Evolutionary conservation across 2,888 invertebrate species (phyloP), one percentile per base, ranked within the genome.

Genomic region (Oxytorus armatus): DNA sequence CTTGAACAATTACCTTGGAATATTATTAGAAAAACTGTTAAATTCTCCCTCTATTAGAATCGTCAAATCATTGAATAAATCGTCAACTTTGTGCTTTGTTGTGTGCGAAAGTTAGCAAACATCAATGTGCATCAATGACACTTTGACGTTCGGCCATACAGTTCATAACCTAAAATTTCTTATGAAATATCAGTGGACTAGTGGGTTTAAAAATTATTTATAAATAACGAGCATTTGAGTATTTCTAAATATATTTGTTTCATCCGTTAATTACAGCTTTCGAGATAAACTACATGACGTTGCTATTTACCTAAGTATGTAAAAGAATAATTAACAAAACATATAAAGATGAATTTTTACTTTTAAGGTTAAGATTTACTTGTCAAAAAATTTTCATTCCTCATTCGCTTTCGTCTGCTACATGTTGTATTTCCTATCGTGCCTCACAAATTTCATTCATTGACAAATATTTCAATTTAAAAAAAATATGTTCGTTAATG

Each of bases 221-320:
- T 47, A 3, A 21, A 47, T 18, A 11, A 65, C 47, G 10, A 0
- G 3, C 14, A n/a, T 29, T 8, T 11, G 1, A 3, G 2, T 21
- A 4, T 7, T 18, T 61, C 18, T 25, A n/a, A 42, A 3, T 14
- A n/a, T 23, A 61, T 7, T 16, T 23, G n/a, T 23, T 23, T 61
- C 14, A 47, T 18, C 18, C 3, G 18, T 10, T n/a, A 44, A 16
- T 23, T 10, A 65, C 29, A 2, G 3, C 18, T 8, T 2, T 36
- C 5, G 21, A 14, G 7, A 39, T n/a, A 16, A 65, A 42, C 51
- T 55, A 55, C 69, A 74, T 74, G 74, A 16, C 5, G 25, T 57
- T 49, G 10, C 33, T 47, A 57, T 49, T 69, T 29, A 69, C 25
- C 39, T 65, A 65, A 49, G 69, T 74, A 53, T 7, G 39, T 55